phyloP scores from a whole-genome alignment of 2,888 invertebrate species.

The Erpobdella octoculata region DNA sequence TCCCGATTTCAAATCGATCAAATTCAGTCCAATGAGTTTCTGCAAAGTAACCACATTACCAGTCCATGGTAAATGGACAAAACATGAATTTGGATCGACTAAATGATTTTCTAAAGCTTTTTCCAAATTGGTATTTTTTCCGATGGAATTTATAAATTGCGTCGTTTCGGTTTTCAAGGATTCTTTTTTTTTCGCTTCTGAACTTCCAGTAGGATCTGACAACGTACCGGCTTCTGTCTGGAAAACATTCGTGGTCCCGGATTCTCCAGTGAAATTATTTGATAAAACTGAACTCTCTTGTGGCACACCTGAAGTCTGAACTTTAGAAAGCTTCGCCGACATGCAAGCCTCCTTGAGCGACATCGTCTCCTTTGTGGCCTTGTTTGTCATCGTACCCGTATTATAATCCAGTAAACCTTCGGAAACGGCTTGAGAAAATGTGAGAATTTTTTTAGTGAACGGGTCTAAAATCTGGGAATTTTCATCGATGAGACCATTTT shows the following conservation, averaged over 20 bases:
- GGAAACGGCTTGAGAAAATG: slow-evolving; percentile 34
- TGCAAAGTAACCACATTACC: slow-evolving; percentile 72
- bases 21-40: slow-evolving; percentile 80
- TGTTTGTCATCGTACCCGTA: slow-evolving; percentile 37
- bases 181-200: too few relatives aligned
- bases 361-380: slow-evolving; percentile 56
- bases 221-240: too few relatives aligned
- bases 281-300: not conserved
- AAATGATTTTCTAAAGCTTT: slow-evolving; percentile 59
- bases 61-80: slow-evolving; percentile 64
- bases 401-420: slow-evolving; percentile 36
- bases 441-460: slow-evolving; percentile 33
- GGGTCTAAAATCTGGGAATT: slow-evolving; percentile 38
- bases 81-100: slow-evolving; percentile 41
- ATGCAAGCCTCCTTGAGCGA: slow-evolving; percentile 41
- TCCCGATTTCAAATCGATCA: slow-evolving; percentile 70
- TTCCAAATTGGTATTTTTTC: slow-evolving; percentile 44
- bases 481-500: slow-evolving; percentile 36
- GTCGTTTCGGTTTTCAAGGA: too few relatives aligned
- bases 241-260: too few relatives aligned
- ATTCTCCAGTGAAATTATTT: too few relatives aligned
- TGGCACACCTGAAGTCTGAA: not conserved
- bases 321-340: slow-evolving; percentile 23
- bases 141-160: too few relatives aligned
- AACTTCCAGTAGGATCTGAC: too few relatives aligned